Evolutionary conservation across 1,140 invertebrate genomes (phyloP).

Genomic region (Eufriesea mexicana): DNA sequence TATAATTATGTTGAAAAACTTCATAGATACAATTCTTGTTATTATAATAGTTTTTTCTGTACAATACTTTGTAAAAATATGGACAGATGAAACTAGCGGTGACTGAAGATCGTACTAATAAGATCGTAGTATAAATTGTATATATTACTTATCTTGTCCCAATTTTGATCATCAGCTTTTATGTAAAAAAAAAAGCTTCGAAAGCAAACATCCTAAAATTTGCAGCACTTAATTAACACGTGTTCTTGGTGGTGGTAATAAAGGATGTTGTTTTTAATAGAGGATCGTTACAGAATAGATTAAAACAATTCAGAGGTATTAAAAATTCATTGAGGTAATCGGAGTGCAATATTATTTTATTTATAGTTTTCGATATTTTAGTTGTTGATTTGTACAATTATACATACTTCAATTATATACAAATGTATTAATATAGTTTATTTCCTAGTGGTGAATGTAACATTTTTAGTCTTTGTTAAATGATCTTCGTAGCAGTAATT

Average conservation of each 20-base stretch:
- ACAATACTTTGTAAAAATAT: slow-evolving; percentile 77
- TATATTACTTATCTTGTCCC: slow-evolving; percentile 42
- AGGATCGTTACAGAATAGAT: slow-evolving; percentile 9
- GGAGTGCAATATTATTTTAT: slow-evolving; percentile 55
- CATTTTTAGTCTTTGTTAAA: slow-evolving; percentile 12
- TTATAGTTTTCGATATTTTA: slow-evolving; percentile 35
- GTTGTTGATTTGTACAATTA: neutral
- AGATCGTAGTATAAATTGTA: slow-evolving; percentile 42
- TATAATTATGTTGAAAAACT: slow-evolving; percentile 74
- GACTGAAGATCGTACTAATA: slow-evolving; percentile 58
- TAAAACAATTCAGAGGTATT: neutral
- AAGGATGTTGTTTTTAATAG: slow-evolving; percentile 15
- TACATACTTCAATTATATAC: neutral
- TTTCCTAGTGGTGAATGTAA: slow-evolving; percentile 15
- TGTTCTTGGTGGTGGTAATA: slow-evolving; percentile 5
- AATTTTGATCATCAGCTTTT: slow-evolving; percentile 41
- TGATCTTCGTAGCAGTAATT: neutral
- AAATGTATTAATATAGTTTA: neutral
- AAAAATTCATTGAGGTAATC: slow-evolving; percentile 22
- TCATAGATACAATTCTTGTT: slow-evolving; percentile 76
- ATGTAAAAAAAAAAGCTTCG: slow-evolving; percentile 14
- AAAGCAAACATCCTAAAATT: slow-evolving; percentile 4
- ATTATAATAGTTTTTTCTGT: slow-evolving; percentile 76
- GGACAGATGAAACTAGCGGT: slow-evolving; percentile 60
- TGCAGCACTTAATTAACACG: slow-evolving; percentile 24